These are phyloP conservation scores for Rhimphoctona megacephalus DNA, from an alignment of 2,888 invertebrate genomes.

Conservation along the genomic window DNA sequence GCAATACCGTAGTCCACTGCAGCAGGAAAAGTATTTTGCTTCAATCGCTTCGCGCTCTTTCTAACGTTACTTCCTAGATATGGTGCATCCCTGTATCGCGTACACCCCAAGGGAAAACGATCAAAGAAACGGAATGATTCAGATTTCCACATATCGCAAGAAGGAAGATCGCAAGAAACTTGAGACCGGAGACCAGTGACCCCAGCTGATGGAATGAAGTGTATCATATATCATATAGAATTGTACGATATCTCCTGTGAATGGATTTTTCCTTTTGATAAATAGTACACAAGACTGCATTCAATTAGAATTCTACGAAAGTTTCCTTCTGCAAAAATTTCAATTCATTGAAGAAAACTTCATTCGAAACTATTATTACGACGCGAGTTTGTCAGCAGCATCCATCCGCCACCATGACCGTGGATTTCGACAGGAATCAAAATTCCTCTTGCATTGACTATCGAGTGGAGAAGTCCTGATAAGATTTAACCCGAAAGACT, in stretches of 20 bases:
- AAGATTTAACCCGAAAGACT: neutral
- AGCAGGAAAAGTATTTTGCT: slow-evolving; percentile 38
- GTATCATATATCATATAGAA: neutral
- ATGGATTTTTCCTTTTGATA: neutral
- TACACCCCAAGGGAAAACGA: slow-evolving; percentile 23
- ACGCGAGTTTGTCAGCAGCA: neutral
- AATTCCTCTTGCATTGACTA: neutral
- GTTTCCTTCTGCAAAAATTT: neutral
- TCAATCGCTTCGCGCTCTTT: slow-evolving; percentile 31
- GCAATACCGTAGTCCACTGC: slow-evolving; percentile 16
- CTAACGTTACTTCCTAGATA: slow-evolving; percentile 12
- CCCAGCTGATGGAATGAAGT: neutral
- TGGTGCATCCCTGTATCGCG: slow-evolving; percentile 16
- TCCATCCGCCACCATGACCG: neutral
- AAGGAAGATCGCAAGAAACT: neutral
- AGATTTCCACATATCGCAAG: neutral
- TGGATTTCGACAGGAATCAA: neutral
- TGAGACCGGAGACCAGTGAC: neutral
- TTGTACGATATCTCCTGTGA: neutral
- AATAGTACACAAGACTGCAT: neutral
- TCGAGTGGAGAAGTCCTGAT: neutral
- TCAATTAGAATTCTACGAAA: neutral
- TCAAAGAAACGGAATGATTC: slow-evolving; percentile 29
- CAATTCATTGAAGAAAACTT: slow-evolving; percentile 8
- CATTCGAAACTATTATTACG: neutral